These are phyloP conservation scores for Scelioninae gen. 2 DNA, from an alignment of 2,888 invertebrate genomes.

Conservation along the genomic window DNA sequence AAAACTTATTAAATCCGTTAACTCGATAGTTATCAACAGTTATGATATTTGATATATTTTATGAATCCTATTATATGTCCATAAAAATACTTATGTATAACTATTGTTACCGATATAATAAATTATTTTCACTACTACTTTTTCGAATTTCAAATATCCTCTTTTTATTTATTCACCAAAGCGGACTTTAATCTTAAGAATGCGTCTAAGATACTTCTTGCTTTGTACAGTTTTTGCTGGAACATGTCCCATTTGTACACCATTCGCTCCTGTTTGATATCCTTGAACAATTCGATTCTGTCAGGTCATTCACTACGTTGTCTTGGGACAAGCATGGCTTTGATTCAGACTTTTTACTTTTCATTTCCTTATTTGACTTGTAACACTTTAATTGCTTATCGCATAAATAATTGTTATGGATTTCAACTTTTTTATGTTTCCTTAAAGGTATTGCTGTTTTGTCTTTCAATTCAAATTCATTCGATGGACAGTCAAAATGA, in stretches of 20 bases:
- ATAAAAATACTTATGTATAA: no score
- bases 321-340: not conserved
- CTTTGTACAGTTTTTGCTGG: not conserved
- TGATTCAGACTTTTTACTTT: not conserved
- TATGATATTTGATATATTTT: no score
- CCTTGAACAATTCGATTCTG: not conserved
- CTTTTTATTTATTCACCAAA: not conserved
- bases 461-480: not conserved
- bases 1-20: no score
- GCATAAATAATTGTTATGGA: slow-evolving; percentile 39
- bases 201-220: no score
- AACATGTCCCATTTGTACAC: slow-evolving; percentile 8
- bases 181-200: no score
- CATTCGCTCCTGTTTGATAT: slow-evolving; percentile 4
- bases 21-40: no score
- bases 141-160: no score
- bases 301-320: not conserved
- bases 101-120: no score
- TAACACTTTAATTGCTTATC: not conserved
- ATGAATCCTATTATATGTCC: no score
- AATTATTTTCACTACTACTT: no score
- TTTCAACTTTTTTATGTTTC: slow-evolving; percentile 30
- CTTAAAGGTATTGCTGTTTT: not conserved
- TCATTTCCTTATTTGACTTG: not conserved
- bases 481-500: not conserved